Evolutionary conservation across 1,140 invertebrate species (phyloP).

Genomic region (Drosophila miranda): DNA sequence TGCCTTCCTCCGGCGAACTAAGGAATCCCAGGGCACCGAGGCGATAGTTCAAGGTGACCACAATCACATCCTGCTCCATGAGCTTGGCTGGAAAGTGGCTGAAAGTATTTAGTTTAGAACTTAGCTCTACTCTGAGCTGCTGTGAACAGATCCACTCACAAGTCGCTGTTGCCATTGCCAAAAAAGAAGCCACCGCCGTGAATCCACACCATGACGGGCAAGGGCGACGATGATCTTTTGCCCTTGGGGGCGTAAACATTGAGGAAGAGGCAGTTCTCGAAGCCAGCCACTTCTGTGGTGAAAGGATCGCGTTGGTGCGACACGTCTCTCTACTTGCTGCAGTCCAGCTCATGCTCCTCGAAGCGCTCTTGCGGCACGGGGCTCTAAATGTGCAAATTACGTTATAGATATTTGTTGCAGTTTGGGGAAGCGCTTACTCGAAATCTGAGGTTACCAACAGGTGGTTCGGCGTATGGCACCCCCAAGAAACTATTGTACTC

Average conservation of each 20-base stretch:
- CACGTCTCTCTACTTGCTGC: conserved; percentile 61
- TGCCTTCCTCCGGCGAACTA: conserved; percentile 83
- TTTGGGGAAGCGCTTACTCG: conserved; percentile 66
- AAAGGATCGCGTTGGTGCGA: conserved; percentile 67
- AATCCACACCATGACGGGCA: conserved; percentile 84
- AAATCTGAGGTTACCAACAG: conserved; percentile 83
- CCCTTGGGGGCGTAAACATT: conserved; percentile 81
- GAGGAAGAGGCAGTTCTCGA: conserved; percentile 74
- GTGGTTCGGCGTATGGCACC: conserved; percentile 83
- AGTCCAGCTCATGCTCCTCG: conserved; percentile 56
- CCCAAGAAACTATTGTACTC: conserved; percentile 83
- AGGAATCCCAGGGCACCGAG: conserved; percentile 85
- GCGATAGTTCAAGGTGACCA: conserved; percentile 87
- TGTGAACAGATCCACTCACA: conserved; percentile 31
- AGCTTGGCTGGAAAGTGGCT: conserved; percentile 84
- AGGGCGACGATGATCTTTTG: conserved; percentile 32
- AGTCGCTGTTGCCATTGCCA: conserved; percentile 83
- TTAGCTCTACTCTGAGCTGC: not conserved
- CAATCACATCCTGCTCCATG: conserved; percentile 85
- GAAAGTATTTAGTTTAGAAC: conserved; percentile 11
- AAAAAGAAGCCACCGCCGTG: conserved; percentile 83
- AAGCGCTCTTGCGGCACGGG: conserved; percentile 66
- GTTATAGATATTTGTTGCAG: not conserved
- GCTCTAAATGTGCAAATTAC: conserved; percentile 41
- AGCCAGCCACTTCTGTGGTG: conserved; percentile 37